Evolutionary conservation across 2,113 vertebrate genomes (phyloP), one percentile per base, ranked within the genome.

Genomic region (Nyctereutes procyonoides): DNA sequence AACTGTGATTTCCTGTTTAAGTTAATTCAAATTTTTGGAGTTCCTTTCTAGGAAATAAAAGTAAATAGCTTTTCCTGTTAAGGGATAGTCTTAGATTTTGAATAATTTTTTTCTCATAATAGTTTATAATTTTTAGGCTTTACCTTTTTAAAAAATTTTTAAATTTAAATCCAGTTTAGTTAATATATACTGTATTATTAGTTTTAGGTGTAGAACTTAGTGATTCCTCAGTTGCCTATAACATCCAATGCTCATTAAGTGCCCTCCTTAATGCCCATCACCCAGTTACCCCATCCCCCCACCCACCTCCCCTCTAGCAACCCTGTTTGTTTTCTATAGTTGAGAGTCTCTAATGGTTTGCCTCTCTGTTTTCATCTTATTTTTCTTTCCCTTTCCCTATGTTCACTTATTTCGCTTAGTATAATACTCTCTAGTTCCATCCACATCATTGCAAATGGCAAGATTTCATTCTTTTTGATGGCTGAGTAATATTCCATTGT

Each of bases 21-120:
- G 30, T 93, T 7, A 95, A 85, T 88, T 97, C n/a, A 88, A 95
- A 91, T 94, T 96, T 94, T 84, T 74, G 48, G 56, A 96, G 30
- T 88, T 94, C 35, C 38, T 95, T 93, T 55, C 30, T 90, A 80
- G 58, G 51, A 94, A 93, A 93, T 96, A 95, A 77, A 87, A 89
- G 58, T 67, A 38, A 71, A 80, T 24, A 60, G 56, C 28, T 79
- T 96, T 90, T 35, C 38, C 63, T 14, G 16, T 77, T 67, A 58
- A 96, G 10, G 17, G 14, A 32, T 83, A 43, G 13, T 71, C 43
- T 94, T 96, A 67, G 20, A 62, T 60, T 92, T 79, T 91, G 35
- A 95, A 93, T 74, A 73, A 65, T n/a, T 91, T 95, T 95, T 95
- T 95, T 63, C 71, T 93, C 3, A 71, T 82, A 28, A n/a, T 12